Evolutionary conservation across 2,888 invertebrate genomes (phyloP).

Genomic region (Agrenia bidenticulata): DNA sequence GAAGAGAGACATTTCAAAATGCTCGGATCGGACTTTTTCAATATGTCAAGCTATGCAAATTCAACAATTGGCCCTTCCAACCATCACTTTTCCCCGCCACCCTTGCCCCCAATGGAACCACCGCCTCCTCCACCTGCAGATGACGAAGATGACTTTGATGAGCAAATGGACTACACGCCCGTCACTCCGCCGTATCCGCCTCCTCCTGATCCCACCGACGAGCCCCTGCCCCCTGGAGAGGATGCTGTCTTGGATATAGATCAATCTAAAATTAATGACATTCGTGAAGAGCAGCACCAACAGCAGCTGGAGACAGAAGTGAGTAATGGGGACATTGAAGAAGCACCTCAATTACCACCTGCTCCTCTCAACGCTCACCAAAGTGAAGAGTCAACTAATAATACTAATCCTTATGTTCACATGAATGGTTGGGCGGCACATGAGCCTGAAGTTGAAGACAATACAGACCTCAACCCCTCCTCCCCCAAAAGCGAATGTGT

Average conservation of each 20-base stretch:
- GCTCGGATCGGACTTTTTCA: background rate
- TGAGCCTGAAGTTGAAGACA: conserved; percentile 56
- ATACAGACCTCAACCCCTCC: conserved; percentile 58
- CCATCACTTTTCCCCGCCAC: background rate
- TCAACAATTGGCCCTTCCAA: background rate
- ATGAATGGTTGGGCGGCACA: conserved; percentile 5
- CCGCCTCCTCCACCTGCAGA: conserved; percentile 14
- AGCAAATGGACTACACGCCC: conserved; percentile 6
- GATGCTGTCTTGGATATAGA: too few species aligned
- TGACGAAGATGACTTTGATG: background rate
- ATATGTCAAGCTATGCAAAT: too few species aligned
- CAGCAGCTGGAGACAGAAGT: too few species aligned
- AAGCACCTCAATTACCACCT: conserved; percentile 4
- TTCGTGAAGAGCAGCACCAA: too few species aligned
- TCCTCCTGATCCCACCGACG: conserved; percentile 6
- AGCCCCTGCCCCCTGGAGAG: conserved; percentile 6
- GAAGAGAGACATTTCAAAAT: background rate
- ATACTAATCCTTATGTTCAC: conserved; percentile 13
- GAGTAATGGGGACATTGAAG: background rate
- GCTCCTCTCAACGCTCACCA: background rate
- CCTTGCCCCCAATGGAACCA: conserved; percentile 14
- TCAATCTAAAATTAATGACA: too few species aligned
- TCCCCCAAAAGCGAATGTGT: conserved; percentile 55
- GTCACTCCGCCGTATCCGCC: conserved; percentile 7
- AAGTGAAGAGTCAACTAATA: conserved; percentile 13